Base-by-base conservation (phyloP, 2,797 vertebrate genomes). In the Threskiornis aethiopicus region DNA sequence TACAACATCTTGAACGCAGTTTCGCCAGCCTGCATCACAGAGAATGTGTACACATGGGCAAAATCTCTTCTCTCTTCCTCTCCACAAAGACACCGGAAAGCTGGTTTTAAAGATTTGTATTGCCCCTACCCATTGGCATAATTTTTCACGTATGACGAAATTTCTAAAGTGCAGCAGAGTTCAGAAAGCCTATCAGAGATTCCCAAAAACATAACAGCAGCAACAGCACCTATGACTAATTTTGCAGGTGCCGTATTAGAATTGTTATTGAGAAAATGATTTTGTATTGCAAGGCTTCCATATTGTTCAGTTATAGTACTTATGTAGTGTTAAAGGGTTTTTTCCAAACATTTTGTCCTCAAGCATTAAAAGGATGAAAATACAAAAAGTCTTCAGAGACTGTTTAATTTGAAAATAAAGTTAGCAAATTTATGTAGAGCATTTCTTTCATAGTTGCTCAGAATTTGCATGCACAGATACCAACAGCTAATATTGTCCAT, bases 161-260 rank as follows among this genome's bases (percentile, higher is more conserved):
- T 86, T 93, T 92, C 72, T 98, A 98, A 98, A 98, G 98, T 98
- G 98, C 98, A 97, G 95, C 93, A 93, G 93, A 97, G 78, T 73
- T 93, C 73, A 93, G 94, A 96, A 96, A 97, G 97, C 96, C 97
- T 93, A 42, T 85, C 54, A 62, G 78, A 95, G 85, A 97, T 90
- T 94, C 96, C 94, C 94, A 44, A 92, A 69, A 92, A 92, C n/a
- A 3, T 52, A 87, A 90, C 75, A 97, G 97, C 96, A 97, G 94
- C 95, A 94, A 73, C 51, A 81, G 88, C 92, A 90, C 94, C 87
- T 16, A 26, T 11, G 57, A 55, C 47, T 71, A 41, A 47, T 58
- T 71, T 31, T 65, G 76, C 64, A 91, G 91, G 84, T 78, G 87
- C 95, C 84, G 29, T 25, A 47, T 94, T 72, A 91, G 76, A 92